Conservation (phyloP, 2,113 vertebrate species). For the Clinocottus analis region DNA sequence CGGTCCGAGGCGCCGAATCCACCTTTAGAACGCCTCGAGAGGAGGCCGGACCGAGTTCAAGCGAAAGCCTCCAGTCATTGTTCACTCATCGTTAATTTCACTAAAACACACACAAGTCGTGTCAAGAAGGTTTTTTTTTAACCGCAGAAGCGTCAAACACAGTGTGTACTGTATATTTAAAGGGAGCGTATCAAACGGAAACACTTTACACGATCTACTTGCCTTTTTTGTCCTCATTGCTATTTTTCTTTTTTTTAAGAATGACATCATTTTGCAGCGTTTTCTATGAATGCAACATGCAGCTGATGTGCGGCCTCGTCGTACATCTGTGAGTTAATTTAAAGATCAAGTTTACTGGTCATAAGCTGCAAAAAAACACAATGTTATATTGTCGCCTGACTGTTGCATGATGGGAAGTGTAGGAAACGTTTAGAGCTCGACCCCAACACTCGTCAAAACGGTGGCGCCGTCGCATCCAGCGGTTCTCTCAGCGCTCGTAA, state of each 20-base stretch:
- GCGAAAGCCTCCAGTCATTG: conserved; percentile 12
- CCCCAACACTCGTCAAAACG: neutral
- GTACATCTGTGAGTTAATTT: neutral
- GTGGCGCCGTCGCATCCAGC: neutral
- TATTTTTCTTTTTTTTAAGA: neutral
- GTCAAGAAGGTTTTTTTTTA: conserved; percentile 1
- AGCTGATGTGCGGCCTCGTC: neutral
- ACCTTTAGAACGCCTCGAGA: conserved; percentile 13
- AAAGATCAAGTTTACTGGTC: neutral
- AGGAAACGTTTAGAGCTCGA: neutral
- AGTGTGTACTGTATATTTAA: neutral
- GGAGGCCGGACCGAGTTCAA: conserved; percentile 9
- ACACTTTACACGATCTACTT: neutral
- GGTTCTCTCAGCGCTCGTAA: neutral
- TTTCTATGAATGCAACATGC: neutral
- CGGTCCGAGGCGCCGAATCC: conserved; percentile 49
- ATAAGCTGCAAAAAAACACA: neutral
- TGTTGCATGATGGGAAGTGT: conserved; percentile 1
- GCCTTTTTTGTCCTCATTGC: neutral
- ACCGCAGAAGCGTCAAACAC: neutral
- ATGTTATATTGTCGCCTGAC: neutral
- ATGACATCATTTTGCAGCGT: neutral
- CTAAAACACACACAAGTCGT: neutral
- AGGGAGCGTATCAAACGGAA: neutral
- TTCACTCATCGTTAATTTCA: neutral